phyloP scores from a whole-genome alignment of 2,888 invertebrate genomes.

The Lamproptera curius region DNA sequence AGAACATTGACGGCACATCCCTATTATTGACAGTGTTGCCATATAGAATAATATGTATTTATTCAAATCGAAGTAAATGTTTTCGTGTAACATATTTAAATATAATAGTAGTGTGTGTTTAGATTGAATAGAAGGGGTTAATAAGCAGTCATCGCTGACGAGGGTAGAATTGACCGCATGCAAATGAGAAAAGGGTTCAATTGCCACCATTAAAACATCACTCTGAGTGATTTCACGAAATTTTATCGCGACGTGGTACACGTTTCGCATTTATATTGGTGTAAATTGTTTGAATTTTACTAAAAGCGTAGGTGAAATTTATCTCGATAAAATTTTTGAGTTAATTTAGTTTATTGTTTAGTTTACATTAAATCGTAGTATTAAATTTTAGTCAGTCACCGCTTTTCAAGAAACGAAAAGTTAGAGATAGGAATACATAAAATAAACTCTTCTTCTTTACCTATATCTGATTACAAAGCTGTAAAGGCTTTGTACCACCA shows the following conservation, averaged over 20 bases:
- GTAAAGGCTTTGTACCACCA: too few species aligned
- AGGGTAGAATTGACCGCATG: constrained; percentile 27
- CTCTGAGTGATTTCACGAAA: constrained; percentile 18
- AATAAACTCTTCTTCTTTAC: too few species aligned
- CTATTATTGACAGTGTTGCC: constrained; percentile 39
- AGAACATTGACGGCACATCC: constrained; percentile 27
- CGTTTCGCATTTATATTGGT: too few species aligned
- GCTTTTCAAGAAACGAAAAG: too few species aligned
- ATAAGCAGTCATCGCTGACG: constrained; percentile 25
- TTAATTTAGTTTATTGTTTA: too few species aligned
- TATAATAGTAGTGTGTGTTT: constrained; percentile 25
- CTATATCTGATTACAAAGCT: too few species aligned
- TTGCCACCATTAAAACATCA: constrained; percentile 23
- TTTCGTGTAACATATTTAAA: constrained; percentile 24
- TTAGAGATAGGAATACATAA: too few species aligned
- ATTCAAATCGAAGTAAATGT: constrained; percentile 33
- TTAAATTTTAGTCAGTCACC: too few species aligned
- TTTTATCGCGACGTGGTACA: constrained; percentile 1
- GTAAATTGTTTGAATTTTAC: too few species aligned
- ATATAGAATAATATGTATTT: constrained; percentile 38
- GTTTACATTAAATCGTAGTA: too few species aligned
- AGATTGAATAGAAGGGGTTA: constrained; percentile 26
- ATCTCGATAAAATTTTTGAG: too few species aligned
- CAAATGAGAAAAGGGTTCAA: constrained; percentile 23
- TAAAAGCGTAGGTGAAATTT: too few species aligned